phyloP scores from a whole-genome alignment of 2,797 vertebrate genomes.

The Megaceryle alcyon region DNA sequence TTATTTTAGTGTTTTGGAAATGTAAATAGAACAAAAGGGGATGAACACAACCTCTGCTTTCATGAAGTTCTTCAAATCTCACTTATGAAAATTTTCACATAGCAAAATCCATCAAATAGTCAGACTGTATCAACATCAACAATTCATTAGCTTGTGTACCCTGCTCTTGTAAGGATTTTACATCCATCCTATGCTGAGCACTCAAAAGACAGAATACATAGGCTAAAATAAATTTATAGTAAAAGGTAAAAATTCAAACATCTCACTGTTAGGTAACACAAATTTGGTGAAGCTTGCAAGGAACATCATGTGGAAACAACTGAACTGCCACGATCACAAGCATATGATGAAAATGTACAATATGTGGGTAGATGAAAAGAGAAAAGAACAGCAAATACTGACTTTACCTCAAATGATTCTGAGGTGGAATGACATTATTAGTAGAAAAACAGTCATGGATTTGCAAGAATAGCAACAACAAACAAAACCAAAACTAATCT shows the following conservation, averaged over 20 bases:
- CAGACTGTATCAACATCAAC: background rate
- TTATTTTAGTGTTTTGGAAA: background rate
- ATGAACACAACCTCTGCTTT: background rate
- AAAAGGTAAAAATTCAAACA: background rate
- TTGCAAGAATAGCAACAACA: background rate
- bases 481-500: background rate
- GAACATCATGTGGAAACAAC: background rate
- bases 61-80: background rate
- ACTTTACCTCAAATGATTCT: background rate
- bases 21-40: background rate
- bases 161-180: background rate
- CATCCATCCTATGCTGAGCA: background rate
- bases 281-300: background rate
- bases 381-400: background rate
- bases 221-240: background rate
- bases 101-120: background rate
- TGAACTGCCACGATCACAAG: background rate
- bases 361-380: background rate
- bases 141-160: background rate
- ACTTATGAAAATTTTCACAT: background rate
- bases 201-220: background rate
- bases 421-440: background rate
- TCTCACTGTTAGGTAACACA: background rate
- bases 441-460: background rate
- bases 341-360: background rate